Conservation (phyloP, 2,888 invertebrate species). For the Apotomis capreana region DNA sequence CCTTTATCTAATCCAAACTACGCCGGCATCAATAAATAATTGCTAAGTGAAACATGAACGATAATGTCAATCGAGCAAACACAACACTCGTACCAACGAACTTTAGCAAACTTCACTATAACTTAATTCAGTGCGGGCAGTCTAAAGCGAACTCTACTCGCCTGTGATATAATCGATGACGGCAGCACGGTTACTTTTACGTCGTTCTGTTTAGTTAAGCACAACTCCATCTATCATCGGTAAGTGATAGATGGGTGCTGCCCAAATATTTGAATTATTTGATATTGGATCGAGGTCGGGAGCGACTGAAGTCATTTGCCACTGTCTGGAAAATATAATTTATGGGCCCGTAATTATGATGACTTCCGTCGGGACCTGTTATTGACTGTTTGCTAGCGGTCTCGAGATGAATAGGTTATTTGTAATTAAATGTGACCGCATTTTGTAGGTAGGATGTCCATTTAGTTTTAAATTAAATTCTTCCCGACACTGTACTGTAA, state of each 20-base stretch:
- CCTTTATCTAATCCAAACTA: slow-evolving; percentile 57
- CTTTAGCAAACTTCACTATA: slow-evolving; percentile 61
- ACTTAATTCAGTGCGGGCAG: slow-evolving; percentile 45
- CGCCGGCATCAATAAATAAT: slow-evolving; percentile 71
- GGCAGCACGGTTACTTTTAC: background rate
- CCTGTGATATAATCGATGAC: background rate
- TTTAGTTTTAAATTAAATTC: background rate
- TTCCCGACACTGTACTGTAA: background rate
- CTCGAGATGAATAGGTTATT: slow-evolving; percentile 8
- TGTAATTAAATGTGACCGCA: slow-evolving; percentile 17
- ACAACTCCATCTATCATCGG: slow-evolving; percentile 76
- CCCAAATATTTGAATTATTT: slow-evolving; percentile 81
- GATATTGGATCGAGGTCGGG: slow-evolving; percentile 60
- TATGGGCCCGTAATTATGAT: slow-evolving; percentile 47
- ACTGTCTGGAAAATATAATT: slow-evolving; percentile 50
- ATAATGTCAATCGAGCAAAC: slow-evolving; percentile 76
- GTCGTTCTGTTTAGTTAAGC: slow-evolving; percentile 46
- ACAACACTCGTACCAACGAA: slow-evolving; percentile 66
- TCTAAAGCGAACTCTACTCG: slow-evolving; percentile 45
- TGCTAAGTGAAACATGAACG: slow-evolving; percentile 77
- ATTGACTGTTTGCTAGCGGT: slow-evolving; percentile 16
- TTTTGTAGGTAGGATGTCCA: slow-evolving; percentile 11
- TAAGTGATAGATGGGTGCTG: slow-evolving; percentile 79
- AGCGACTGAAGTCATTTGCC: slow-evolving; percentile 55
- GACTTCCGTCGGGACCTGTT: slow-evolving; percentile 38